These are phyloP conservation scores for Hofmannophila pseudospretella DNA, from an alignment of 2,888 invertebrate genomes.

Conservation along the genomic window DNA sequence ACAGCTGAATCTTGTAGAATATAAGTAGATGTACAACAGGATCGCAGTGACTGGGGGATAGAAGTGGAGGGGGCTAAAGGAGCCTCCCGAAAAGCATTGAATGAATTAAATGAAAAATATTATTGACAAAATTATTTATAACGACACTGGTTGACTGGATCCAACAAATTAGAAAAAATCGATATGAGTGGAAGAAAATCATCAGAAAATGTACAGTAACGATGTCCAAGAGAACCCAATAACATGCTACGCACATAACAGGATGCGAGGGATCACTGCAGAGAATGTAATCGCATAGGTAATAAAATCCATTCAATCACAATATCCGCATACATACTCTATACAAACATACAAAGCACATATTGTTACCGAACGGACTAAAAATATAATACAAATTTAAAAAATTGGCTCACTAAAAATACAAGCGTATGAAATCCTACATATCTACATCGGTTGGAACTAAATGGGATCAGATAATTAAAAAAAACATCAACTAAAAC, in stretches of 20 bases:
- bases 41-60: too few species aligned
- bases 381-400: conserved; percentile 63
- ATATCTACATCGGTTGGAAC: conserved; percentile 71
- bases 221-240: conserved; percentile 5
- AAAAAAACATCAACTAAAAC: conserved; percentile 76
- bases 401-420: conserved; percentile 71
- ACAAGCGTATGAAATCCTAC: conserved; percentile 76
- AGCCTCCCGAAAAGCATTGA: too few species aligned
- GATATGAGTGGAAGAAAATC: too few species aligned
- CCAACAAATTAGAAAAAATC: too few species aligned
- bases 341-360: conserved; percentile 52
- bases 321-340: conserved; percentile 52
- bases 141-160: too few species aligned
- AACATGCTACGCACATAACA: conserved; percentile 17
- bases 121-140: too few species aligned
- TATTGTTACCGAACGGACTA: conserved; percentile 58
- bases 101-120: too few species aligned
- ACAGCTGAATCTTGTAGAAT: too few species aligned
- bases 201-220: conserved; percentile 9
- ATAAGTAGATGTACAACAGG: too few species aligned
- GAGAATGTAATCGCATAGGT: conserved; percentile 47
- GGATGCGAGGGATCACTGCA: conserved; percentile 54
- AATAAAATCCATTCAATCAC: conserved; percentile 52
- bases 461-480: conserved; percentile 62
- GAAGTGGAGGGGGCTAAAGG: too few species aligned